Evolutionary conservation across 2,888 invertebrate genomes (phyloP).

Genomic region (Brachypalpus laphriformis): DNA sequence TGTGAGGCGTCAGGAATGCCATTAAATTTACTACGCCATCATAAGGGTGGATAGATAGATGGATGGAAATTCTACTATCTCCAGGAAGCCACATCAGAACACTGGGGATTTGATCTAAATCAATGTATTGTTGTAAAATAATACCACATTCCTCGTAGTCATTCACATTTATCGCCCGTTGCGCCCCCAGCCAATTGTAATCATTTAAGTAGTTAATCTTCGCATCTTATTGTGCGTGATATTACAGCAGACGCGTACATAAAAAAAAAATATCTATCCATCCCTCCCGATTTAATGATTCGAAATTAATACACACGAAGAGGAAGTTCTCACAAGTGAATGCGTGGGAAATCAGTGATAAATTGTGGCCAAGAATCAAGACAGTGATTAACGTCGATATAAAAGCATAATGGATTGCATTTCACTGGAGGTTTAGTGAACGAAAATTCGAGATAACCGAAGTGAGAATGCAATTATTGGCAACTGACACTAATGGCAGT

Average conservation of each 20-base stretch:
- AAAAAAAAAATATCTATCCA: not conserved
- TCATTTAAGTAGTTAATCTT: slow-evolving; percentile 63
- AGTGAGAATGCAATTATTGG: slow-evolving; percentile 54
- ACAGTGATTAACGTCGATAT: slow-evolving; percentile 3
- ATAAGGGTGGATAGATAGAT: no score
- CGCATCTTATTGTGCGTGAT: slow-evolving; percentile 49
- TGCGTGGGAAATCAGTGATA: slow-evolving; percentile 5
- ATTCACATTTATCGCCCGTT: slow-evolving; percentile 21
- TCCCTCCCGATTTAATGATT: not conserved
- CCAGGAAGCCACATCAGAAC: not conserved
- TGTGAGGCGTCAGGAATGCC: not conserved
- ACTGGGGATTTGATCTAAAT: slow-evolving; percentile 21
- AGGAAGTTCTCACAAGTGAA: not conserved
- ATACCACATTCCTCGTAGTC: not conserved
- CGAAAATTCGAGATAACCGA: not conserved
- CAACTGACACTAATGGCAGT: slow-evolving; percentile 38
- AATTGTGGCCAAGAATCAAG: slow-evolving; percentile 22
- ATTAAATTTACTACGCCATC: not conserved
- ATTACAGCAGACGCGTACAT: not conserved
- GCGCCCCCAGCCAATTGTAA: slow-evolving; percentile 47
- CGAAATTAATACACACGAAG: slow-evolving; percentile 1
- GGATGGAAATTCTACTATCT: not conserved
- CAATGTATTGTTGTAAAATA: slow-evolving; percentile 31
- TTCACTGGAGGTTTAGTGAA: slow-evolving; percentile 13
- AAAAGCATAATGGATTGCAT: slow-evolving; percentile 52